Evolutionary conservation across 2,113 vertebrate species (phyloP).

Genomic region (Myiozetetes cayanensis): DNA sequence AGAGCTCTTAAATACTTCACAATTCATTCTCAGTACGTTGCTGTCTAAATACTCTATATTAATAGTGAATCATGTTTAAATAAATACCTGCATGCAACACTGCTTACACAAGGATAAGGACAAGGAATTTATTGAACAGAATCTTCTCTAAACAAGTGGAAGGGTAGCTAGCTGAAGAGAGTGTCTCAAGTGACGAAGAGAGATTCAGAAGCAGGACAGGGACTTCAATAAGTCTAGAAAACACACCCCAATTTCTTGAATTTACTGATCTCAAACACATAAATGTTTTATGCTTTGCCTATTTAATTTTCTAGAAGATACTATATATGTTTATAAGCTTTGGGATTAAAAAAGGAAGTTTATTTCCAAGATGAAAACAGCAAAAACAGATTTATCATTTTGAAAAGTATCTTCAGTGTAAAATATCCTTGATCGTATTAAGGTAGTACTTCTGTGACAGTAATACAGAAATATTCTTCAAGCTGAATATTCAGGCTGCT

Average conservation of each 20-base stretch:
- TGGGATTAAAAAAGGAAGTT: background rate
- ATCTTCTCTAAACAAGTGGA: background rate
- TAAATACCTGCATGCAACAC: background rate
- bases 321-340: background rate
- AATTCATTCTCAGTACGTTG: conserved; percentile 10
- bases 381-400: background rate
- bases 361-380: background rate
- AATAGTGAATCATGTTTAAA: conserved; percentile 49
- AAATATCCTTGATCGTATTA: background rate
- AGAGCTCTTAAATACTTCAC: conserved; percentile 49
- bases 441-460: background rate
- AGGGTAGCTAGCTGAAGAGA: background rate
- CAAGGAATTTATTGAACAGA: background rate
- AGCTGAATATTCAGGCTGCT: background rate
- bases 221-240: background rate
- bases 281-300: background rate
- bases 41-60: conserved; percentile 19
- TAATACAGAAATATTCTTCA: background rate
- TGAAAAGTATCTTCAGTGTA: background rate
- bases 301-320: background rate
- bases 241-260: background rate
- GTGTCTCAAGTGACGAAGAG: background rate
- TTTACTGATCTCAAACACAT: background rate
- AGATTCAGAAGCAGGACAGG: background rate
- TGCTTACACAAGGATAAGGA: background rate